Evolutionary conservation across 2,888 invertebrate species (phyloP), one percentile per base, ranked within the genome.

Genomic region (Drosophila acutilabella): DNA sequence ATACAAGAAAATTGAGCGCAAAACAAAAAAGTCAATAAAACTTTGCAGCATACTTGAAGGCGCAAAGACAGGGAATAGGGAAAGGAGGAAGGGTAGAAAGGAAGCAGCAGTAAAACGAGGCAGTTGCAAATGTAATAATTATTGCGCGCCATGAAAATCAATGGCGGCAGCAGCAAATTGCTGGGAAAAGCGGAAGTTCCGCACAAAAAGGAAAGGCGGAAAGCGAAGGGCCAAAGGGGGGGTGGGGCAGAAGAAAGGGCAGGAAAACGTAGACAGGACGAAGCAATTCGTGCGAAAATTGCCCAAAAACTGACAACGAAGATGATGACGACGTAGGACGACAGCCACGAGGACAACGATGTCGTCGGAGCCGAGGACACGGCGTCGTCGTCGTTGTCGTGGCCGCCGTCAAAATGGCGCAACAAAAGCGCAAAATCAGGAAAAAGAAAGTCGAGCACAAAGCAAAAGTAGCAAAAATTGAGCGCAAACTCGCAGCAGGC

Each of bases 391-490:
- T 23, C 36, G 53, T 45, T 64, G 61, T 42, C 65, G 65, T 58
- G 16, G 76, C 26, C 65, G 67, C 68, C 68, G 71, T 67, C 71
- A 71, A 74, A 79, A 72, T 75, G 71, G 74, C 67, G 79, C 74
- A 84, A 84, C 88, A 87, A 84, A 88, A 88, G 82, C 74, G 79
- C 89, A 81, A 85, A 83, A 81, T 67, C 78, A 75, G 81, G 81
- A 78, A 77, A 75, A 79, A 78, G 81, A 75, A 85, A 84, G 79
- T 71, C 73, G 47, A 47, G 77, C 82, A 71, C 77, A 82, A 82
- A 79, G 77, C 88, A 88, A 85, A 86, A 85, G 88, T 79, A 85
- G 84, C 79, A 72, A 86, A 88, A 88, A 89, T 84, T 85, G 78
- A 89, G 84, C 85, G 89, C 83, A 84, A 80, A 83, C 89, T 83